These are phyloP conservation scores for Leptodirus hochenwartii DNA, from an alignment of 2,888 invertebrate species.

Conservation along the genomic window DNA sequence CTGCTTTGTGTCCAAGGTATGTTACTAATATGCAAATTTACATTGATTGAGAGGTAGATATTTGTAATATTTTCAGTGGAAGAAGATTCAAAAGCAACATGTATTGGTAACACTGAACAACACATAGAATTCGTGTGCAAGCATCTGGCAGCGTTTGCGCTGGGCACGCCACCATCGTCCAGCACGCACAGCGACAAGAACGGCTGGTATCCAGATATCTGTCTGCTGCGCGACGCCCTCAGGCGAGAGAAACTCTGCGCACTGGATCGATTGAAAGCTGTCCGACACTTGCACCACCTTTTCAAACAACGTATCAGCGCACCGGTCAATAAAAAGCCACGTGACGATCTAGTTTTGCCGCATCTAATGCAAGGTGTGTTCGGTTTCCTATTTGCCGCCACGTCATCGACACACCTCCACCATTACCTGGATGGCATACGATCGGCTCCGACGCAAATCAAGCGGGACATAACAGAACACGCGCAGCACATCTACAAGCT, in stretches of 20 bases:
- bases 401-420: conserved; percentile 27
- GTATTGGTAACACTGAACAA: neutral
- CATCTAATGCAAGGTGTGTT: no score
- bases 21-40: conserved; percentile 8
- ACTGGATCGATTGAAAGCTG: no score
- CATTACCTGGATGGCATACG: conserved; percentile 39
- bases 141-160: conserved; percentile 17
- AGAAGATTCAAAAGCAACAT: neutral
- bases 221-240: no score
- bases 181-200: no score
- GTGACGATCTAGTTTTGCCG: no score
- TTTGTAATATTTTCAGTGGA: neutral
- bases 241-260: no score
- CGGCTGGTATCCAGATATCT: no score
- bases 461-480: conserved; percentile 33
- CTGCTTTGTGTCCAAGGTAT: conserved; percentile 30
- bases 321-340: no score
- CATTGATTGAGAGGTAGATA: neutral
- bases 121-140: neutral
- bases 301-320: no score
- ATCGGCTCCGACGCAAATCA: conserved; percentile 32
- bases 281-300: no score
- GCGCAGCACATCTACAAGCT: conserved; percentile 32
- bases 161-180: conserved; percentile 23
- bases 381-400: no score